These are phyloP conservation scores for Nudaria mundana DNA, from an alignment of 2,888 invertebrate species.

Conservation along the genomic window DNA sequence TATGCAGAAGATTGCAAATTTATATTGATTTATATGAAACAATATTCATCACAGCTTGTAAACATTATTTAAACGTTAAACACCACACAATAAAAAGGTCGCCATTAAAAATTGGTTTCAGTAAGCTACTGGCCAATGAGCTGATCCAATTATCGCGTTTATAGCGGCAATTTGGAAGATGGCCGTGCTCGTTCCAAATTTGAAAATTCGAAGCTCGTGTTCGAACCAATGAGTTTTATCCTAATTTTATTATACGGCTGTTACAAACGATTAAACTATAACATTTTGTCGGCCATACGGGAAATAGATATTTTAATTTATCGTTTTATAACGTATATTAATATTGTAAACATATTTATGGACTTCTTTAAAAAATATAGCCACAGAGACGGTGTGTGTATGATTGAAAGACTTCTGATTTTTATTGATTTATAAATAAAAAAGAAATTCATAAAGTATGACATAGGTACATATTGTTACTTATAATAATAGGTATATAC, in stretches of 20 bases:
- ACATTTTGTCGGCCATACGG: conserved; percentile 31
- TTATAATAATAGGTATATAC: too few species aligned
- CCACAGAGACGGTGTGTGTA: conserved; percentile 11
- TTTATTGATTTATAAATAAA: conserved; percentile 22
- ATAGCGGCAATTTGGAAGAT: conserved; percentile 71
- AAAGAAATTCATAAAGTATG: neutral
- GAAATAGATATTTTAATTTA: conserved; percentile 37
- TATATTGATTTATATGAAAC: conserved; percentile 13
- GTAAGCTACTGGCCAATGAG: conserved; percentile 72
- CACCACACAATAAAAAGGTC: conserved; percentile 25
- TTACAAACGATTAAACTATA: conserved; percentile 37
- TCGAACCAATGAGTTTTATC: conserved; percentile 67
- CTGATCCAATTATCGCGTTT: conserved; percentile 72
- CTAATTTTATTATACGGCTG: conserved; percentile 65
- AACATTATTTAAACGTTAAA: conserved; percentile 17
- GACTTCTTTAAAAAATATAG: conserved; percentile 24
- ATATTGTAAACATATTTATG: conserved; percentile 36
- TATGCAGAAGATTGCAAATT: conserved; percentile 10
- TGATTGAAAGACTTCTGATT: conserved; percentile 20
- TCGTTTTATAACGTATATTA: conserved; percentile 33
- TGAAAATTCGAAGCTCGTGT: conserved; percentile 63
- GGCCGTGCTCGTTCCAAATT: conserved; percentile 64
- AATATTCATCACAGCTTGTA: conserved; percentile 15
- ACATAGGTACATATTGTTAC: neutral
- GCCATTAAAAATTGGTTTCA: conserved; percentile 62